These are phyloP conservation scores for Capitella teleta DNA, from an alignment of 1,140 invertebrate species.

Conservation along the genomic window DNA sequence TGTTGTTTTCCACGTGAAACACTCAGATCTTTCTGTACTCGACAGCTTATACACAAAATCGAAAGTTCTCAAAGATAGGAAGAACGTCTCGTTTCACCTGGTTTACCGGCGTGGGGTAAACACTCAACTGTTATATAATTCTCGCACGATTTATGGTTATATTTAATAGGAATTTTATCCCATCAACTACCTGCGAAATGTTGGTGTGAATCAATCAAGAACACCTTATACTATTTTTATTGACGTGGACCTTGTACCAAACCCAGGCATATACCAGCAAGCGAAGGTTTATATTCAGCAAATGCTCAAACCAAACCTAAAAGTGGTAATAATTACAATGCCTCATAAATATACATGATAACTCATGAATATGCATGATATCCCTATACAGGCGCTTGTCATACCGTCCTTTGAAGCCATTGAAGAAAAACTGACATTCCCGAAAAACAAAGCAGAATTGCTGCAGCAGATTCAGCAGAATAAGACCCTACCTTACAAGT, in stretches of 20 bases:
- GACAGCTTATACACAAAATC: too few relatives aligned
- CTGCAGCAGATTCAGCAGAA: constrained; percentile 56
- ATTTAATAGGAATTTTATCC: constrained; percentile 83
- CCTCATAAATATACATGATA: background rate
- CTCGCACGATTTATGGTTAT: too few relatives aligned
- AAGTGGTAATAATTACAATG: background rate
- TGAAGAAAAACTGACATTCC: constrained; percentile 63
- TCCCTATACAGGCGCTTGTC: constrained; percentile 49
- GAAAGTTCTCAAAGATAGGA: too few relatives aligned
- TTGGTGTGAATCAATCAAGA: constrained; percentile 62
- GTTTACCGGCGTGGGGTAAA: too few relatives aligned
- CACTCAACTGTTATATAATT: too few relatives aligned
- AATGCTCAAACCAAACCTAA: background rate
- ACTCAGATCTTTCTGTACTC: too few relatives aligned
- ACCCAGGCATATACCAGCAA: constrained; percentile 60
- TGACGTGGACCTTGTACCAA: constrained; percentile 77
- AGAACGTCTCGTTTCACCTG: too few relatives aligned
- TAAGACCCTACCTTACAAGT: too few relatives aligned
- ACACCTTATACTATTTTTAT: constrained; percentile 72
- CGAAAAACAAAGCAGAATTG: constrained; percentile 61
- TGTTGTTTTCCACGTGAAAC: too few relatives aligned
- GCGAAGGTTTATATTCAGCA: constrained; percentile 49
- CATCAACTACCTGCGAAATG: constrained; percentile 74
- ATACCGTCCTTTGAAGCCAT: constrained; percentile 82
- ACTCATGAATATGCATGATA: background rate